Conservation (phyloP, 2,113 vertebrate species). For the Struthidea cinerea region DNA sequence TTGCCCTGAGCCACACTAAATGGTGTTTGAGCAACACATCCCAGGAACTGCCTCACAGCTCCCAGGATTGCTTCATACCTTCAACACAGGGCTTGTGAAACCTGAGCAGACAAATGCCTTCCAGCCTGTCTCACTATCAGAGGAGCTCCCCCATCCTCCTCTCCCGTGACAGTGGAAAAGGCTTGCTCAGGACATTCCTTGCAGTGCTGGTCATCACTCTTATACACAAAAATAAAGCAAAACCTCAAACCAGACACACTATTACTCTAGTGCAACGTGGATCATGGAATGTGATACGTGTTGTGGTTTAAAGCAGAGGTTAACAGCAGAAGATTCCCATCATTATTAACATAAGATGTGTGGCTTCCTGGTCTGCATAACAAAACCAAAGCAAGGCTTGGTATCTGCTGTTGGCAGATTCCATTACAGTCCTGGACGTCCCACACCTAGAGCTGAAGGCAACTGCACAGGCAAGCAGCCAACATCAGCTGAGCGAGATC, state of each 20-base stretch:
- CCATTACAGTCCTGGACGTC: not conserved
- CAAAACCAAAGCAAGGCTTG: not conserved
- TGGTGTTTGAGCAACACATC: not conserved
- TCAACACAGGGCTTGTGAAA: not conserved
- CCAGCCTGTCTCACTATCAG: not conserved
- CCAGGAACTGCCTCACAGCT: not conserved
- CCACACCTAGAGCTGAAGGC: not conserved
- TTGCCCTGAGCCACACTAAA: not conserved
- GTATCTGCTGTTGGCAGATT: not conserved
- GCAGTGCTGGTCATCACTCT: not conserved
- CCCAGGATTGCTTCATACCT: not conserved
- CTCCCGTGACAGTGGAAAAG: not conserved
- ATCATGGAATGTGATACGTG: not conserved
- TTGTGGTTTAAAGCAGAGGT: not conserved
- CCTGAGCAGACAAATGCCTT: not conserved
- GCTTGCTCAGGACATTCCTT: not conserved
- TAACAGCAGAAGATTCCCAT: not conserved
- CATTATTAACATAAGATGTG: not conserved
- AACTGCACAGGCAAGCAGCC: not conserved
- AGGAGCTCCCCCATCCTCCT: not conserved
- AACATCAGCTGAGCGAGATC: not conserved
- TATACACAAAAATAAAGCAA: not conserved
- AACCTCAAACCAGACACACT: not conserved
- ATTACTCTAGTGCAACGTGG: not conserved
- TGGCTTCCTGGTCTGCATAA: not conserved